Percentiles rank a stretch among this genome's conserved stretches.
Conservation (phyloP, 2,113 vertebrate species). For the Raja brachyura region DNA sequence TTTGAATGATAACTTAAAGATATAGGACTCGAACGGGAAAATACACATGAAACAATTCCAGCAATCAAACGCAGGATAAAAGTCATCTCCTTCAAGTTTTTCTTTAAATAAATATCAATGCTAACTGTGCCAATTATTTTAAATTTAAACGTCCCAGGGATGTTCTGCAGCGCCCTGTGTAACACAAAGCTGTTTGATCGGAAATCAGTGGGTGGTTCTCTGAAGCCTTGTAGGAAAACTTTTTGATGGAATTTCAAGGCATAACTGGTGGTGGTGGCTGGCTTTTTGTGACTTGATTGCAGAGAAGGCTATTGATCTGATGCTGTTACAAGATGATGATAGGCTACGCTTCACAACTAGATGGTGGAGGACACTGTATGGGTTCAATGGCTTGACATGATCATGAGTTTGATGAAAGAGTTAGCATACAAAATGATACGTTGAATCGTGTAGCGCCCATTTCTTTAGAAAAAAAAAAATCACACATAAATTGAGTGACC, state of each 20-base stretch:
- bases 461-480: too few relatives aligned
- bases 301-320: constrained; percentile 8
- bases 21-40: not conserved
- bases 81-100: constrained; percentile 28
- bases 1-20: constrained; percentile 30
- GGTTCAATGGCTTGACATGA: not conserved
- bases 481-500: too few relatives aligned
- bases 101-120: constrained; percentile 15
- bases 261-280: not conserved
- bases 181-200: constrained; percentile 30
- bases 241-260: constrained; percentile 17
- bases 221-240: not conserved
- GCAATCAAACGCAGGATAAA: constrained; percentile 34
- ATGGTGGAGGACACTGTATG: not conserved
- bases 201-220: constrained; percentile 30
- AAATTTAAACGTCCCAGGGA: constrained; percentile 30
- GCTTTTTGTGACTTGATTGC: not conserved
- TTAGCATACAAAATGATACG: not conserved
- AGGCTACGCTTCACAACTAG: not conserved
- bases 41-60: constrained; percentile 6
- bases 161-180: not conserved
- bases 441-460: not conserved
- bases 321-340: not conserved
- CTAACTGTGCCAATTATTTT: constrained; percentile 34
- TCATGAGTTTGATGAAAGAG: too few relatives aligned